A percentile compares a stretch with the other conserved stretches of the same genome.
phyloP scores from a whole-genome alignment of 1,140 invertebrate genomes.

The Steinernema feltiae region DNA sequence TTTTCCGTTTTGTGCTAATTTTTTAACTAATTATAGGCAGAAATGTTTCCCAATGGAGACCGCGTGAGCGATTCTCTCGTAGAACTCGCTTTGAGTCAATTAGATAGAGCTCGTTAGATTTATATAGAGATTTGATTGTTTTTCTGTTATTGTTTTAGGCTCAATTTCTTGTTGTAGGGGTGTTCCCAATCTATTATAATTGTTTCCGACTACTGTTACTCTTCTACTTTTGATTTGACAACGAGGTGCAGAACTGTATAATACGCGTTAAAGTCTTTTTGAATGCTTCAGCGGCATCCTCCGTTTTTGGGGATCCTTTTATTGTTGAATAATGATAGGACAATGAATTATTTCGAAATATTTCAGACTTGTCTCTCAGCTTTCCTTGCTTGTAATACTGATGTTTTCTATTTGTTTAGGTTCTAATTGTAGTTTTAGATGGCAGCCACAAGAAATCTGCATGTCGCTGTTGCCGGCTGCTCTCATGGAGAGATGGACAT shows the following conservation, averaged over 20 bases:
- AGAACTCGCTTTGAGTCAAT: neutral
- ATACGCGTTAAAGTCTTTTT: neutral
- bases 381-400: no score
- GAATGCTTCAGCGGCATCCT: neutral
- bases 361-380: no score
- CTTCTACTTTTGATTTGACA: neutral
- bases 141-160: neutral
- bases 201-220: neutral
- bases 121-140: neutral
- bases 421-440: neutral
- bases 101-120: neutral
- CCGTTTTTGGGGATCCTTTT: neutral
- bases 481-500: constrained; percentile 91
- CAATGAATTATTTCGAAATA: no score
- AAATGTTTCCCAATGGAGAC: neutral
- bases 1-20: neutral
- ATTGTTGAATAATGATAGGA: no score
- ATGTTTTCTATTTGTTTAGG: neutral
- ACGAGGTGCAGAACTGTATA: neutral
- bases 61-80: neutral
- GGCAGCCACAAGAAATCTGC: neutral
- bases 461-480: constrained; percentile 86
- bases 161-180: neutral
- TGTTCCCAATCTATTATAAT: neutral
- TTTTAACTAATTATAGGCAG: neutral